phyloP scores from a whole-genome alignment of 2,113 vertebrate species.

The Cnemophilus loriae region DNA sequence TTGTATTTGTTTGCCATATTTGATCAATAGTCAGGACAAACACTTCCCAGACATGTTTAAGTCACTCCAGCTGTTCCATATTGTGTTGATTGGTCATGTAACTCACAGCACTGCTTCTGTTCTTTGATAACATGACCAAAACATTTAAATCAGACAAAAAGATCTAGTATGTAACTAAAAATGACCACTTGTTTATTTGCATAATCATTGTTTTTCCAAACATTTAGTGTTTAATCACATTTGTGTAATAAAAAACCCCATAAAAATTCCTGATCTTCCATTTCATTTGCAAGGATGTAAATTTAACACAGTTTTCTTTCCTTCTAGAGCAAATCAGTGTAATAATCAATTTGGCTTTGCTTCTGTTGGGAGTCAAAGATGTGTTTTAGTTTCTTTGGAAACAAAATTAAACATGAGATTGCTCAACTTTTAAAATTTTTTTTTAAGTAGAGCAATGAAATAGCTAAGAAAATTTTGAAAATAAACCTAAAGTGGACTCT shows the following conservation, averaged over 20 bases:
- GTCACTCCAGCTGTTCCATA: neutral
- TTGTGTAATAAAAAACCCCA: neutral
- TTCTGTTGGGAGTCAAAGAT: neutral
- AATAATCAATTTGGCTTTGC: neutral
- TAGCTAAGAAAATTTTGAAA: neutral
- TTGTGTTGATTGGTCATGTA: neutral
- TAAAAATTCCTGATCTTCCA: neutral
- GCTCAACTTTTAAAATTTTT: neutral
- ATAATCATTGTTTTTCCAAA: neutral
- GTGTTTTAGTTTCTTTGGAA: neutral
- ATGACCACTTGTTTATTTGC: neutral
- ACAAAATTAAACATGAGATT: neutral
- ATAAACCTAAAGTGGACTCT: neutral
- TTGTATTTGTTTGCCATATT: neutral
- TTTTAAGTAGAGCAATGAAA: neutral
- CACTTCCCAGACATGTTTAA: neutral
- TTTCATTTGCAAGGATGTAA: neutral
- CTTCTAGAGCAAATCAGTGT: neutral
- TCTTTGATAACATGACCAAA: neutral
- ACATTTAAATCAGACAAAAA: neutral
- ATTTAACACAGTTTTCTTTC: neutral
- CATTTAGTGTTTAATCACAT: neutral
- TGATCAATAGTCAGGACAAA: neutral
- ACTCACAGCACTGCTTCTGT: neutral
- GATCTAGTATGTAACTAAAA: neutral